Evolutionary conservation across 2,888 invertebrate species (phyloP), one percentile per base, ranked within the genome.

Genomic region (Charanyca ferruginea): DNA sequence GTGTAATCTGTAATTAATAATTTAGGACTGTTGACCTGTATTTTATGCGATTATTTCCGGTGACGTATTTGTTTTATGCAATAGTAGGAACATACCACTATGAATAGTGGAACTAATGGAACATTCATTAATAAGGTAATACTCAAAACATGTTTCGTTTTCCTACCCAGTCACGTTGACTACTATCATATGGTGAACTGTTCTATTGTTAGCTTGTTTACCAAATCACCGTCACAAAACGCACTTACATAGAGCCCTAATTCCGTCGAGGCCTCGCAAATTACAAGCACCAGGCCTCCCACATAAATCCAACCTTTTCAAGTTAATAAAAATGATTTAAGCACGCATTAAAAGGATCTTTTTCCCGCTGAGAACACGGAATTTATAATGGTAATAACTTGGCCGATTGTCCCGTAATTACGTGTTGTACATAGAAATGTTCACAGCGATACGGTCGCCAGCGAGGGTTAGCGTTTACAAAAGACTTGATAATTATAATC

Each of bases 321-420:
- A 93, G 91, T 94, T 93, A 91, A 94, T 94, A 94, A 94, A 94
- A 93, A 94, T 94, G 93, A 94, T 94, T 94, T 94, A 94, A 92
- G 90, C 81, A 90, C 88, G 89, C 93, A 93, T 93, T 93, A 93
- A 92, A 92, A 90, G 90, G 89, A 92, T 93, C 89, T 92, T 90
- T 90, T 89, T 88, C 85, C 83, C 85, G 87, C 87, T 85, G 86
- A 90, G 89, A 90, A 90, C 89, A 90, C 85, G 86, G 83, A 91
- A 92, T 93, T 92, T 93, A 92, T 93, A 92, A 90, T 90, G 88
- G 90, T 85, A 85, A 90, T 91, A 91, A 91, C 89, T 90, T 86
- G 80, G 82, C 74, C 87, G 87, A 92, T 90, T 90, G 90, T 90
- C 85, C 86, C 85, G 85, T 89, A 89, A 90, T 90, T 89, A 88